Conservation (phyloP, 2,888 invertebrate species). For the Parapristionchus giblindavisi region DNA sequence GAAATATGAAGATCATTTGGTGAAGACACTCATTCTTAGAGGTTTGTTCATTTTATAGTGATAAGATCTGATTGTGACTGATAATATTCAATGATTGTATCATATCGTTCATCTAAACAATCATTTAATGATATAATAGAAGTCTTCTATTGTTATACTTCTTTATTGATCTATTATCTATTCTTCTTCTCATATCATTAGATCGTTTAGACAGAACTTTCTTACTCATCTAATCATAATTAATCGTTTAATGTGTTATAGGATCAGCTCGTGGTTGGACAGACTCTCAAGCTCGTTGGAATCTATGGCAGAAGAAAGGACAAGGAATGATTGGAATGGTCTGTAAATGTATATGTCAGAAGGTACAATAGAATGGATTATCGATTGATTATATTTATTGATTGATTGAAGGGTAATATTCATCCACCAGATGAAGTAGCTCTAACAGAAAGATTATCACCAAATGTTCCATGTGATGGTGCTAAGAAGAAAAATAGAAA, state of each 20-base stretch:
- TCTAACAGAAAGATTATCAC: neutral
- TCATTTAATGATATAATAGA: too few relatives aligned
- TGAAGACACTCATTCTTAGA: neutral
- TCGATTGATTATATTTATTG: too few relatives aligned
- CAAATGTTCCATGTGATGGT: neutral
- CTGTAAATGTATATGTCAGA: conserved; percentile 6
- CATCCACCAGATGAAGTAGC: conserved; percentile 5
- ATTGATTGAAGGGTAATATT: conserved; percentile 22
- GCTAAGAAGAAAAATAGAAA: conserved; percentile 20
- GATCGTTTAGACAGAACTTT: too few relatives aligned
- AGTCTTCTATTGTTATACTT: too few relatives aligned
- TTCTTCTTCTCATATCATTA: too few relatives aligned
- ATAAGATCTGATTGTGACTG: neutral
- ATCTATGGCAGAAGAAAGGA: conserved; percentile 14
- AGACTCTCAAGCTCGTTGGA: neutral
- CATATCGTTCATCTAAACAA: too few relatives aligned
- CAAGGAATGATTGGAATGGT: conserved; percentile 12
- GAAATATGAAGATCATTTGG: neutral
- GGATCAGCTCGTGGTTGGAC: conserved; percentile 28
- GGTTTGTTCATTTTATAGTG: neutral
- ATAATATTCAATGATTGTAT: too few relatives aligned
- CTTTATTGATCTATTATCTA: too few relatives aligned
- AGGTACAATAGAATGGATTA: conserved; percentile 9
- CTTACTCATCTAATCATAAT: too few relatives aligned
- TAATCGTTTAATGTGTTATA: too few relatives aligned